Evolutionary conservation across 2,797 vertebrate genomes (phyloP).

Genomic region (Hemitrygon akajei): DNA sequence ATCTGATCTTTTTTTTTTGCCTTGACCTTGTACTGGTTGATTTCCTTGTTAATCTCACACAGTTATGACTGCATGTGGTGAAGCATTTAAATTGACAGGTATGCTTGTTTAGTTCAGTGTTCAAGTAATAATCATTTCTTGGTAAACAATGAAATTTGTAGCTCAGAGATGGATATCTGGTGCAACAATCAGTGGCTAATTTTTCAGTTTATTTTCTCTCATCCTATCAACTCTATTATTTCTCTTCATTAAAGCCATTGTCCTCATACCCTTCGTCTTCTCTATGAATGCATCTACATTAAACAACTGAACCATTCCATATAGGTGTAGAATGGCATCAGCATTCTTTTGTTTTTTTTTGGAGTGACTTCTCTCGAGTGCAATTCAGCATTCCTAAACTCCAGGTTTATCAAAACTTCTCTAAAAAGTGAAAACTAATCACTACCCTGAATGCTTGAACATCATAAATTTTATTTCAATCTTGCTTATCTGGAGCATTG

Average conservation of each 20-base stretch:
- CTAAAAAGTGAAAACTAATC: not conserved
- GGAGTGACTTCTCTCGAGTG: not conserved
- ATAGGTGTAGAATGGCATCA: too few relatives aligned
- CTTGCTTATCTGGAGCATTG: too few relatives aligned
- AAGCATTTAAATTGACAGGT: not conserved
- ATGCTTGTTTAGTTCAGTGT: not conserved
- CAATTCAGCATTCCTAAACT: too few relatives aligned
- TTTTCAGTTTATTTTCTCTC: not conserved
- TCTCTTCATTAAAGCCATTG: not conserved
- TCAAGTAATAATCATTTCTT: not conserved
- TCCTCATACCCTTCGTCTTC: not conserved
- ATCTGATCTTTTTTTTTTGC: not conserved
- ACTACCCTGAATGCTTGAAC: too few relatives aligned
- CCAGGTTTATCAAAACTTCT: too few relatives aligned
- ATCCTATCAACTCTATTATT: not conserved
- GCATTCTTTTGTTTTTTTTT: too few relatives aligned
- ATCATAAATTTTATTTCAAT: too few relatives aligned
- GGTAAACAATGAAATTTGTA: not conserved
- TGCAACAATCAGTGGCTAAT: not conserved
- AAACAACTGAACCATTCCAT: not conserved
- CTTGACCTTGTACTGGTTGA: not conserved
- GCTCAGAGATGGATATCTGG: not conserved
- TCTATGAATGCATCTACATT: not conserved
- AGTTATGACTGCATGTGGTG: not conserved
- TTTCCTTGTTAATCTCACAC: not conserved